Conservation (phyloP, 2,797 vertebrate genomes). For the Leptoclinus maculatus region DNA sequence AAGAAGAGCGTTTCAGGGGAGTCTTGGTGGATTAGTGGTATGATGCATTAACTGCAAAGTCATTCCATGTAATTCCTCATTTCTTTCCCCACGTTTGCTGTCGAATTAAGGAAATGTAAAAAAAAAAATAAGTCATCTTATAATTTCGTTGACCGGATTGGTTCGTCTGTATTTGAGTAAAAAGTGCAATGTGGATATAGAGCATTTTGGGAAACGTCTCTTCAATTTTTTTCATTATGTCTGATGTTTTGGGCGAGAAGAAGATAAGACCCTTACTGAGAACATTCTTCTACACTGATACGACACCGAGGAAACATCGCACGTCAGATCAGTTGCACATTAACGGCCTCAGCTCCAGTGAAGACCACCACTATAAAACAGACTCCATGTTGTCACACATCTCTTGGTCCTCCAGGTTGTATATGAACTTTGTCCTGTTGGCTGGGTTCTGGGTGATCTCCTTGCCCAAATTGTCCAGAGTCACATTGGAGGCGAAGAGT, state of each 20-base stretch:
- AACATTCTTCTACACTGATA: conserved; percentile 47
- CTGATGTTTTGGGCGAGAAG: conserved; percentile 44
- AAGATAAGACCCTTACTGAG: conserved; percentile 48
- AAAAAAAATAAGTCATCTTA: background rate
- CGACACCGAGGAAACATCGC: conserved; percentile 45
- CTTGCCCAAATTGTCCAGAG: conserved; percentile 95
- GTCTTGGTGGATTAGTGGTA: conserved; percentile 7
- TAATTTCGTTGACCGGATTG: conserved; percentile 1
- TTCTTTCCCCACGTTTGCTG: background rate
- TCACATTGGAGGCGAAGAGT: conserved; percentile 95
- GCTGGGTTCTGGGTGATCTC: conserved; percentile 88
- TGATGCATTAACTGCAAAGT: conserved; percentile 4
- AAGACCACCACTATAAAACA: conserved; percentile 89
- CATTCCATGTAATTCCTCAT: background rate
- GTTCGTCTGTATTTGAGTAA: conserved; percentile 14
- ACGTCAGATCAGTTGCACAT: conserved; percentile 36
- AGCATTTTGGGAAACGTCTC: conserved; percentile 40
- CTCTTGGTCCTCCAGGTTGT: conserved; percentile 97
- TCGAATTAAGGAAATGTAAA: conserved; percentile 6
- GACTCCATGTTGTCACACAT: conserved; percentile 97
- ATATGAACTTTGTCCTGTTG: conserved; percentile 99
- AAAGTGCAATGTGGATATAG: conserved; percentile 20
- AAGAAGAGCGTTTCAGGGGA: background rate
- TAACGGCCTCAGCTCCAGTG: conserved; percentile 23
- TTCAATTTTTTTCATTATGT: conserved; percentile 22